A percentile compares a stretch with the other conserved stretches of the same genome.
Conservation (phyloP, 2,888 invertebrate genomes). For the Baccha elongata region DNA sequence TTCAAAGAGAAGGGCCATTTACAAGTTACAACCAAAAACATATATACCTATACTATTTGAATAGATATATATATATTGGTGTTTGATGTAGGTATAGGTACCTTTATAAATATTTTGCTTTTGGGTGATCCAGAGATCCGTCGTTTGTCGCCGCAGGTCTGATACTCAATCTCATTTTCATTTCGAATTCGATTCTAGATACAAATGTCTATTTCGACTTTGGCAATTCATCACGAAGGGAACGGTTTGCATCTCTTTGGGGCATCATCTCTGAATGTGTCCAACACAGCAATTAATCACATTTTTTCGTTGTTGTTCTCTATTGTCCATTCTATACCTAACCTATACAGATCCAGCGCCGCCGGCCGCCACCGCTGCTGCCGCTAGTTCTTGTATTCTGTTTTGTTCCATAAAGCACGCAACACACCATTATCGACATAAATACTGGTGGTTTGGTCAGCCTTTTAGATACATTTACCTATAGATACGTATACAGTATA, state of each 20-base stretch:
- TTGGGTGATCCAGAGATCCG: constrained; percentile 48
- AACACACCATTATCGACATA: constrained; percentile 7
- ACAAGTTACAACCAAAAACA: constrained; percentile 3
- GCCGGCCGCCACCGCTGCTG: neutral
- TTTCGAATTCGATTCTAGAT: constrained; percentile 71
- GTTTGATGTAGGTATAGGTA: too few relatives aligned
- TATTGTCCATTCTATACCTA: constrained; percentile 4
- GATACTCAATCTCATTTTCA: constrained; percentile 72
- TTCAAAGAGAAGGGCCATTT: constrained; percentile 37
- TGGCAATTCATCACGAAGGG: constrained; percentile 72
- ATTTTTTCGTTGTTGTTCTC: constrained; percentile 13
- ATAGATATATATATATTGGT: neutral
- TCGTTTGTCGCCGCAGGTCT: constrained; percentile 64
- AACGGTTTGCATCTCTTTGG: constrained; percentile 71
- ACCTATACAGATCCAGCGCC: constrained; percentile 26
- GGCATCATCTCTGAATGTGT: constrained; percentile 70
- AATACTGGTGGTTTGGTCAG: constrained; percentile 51
- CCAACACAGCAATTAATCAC: constrained; percentile 70
- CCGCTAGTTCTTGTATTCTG: constrained; percentile 33
- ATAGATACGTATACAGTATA: too few relatives aligned
- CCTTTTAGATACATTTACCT: too few relatives aligned
- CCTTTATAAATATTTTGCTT: constrained; percentile 23
- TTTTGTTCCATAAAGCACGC: constrained; percentile 61
- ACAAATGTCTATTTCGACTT: constrained; percentile 75
- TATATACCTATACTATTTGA: neutral